Percentiles rank a stretch among this genome's conserved stretches.
Conservation (phyloP, 2,888 invertebrate species). For the Cecidostiba fungosa region DNA sequence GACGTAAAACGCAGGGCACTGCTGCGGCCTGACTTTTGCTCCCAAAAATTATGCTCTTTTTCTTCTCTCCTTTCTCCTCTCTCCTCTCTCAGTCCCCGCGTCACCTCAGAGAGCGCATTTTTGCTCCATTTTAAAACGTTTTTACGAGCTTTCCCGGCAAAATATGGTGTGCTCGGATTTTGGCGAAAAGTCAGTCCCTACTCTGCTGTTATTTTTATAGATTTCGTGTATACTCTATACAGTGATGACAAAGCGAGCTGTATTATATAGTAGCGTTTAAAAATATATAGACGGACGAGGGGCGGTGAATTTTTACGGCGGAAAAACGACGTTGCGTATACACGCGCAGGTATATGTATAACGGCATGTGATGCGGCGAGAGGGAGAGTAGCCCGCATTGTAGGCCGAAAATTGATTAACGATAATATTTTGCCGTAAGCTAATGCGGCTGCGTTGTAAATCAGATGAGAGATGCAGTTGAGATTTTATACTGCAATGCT, state of each 20-base stretch:
- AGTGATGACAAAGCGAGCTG: neutral
- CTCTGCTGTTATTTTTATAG: neutral
- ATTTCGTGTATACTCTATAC: neutral
- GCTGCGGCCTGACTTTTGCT: conserved; percentile 8
- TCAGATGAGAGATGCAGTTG: neutral
- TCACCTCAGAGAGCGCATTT: conserved; percentile 34
- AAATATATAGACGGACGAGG: neutral
- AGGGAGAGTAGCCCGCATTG: conserved; percentile 10
- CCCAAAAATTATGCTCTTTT: conserved; percentile 18
- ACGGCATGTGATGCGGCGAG: neutral
- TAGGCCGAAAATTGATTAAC: conserved; percentile 29
- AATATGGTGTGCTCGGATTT: conserved; percentile 29
- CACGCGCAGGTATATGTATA: neutral
- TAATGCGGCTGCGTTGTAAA: conserved; percentile 35
- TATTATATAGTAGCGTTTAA: neutral
- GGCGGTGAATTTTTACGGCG: conserved; percentile 7
- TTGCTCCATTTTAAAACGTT: conserved; percentile 72
- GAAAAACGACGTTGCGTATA: neutral
- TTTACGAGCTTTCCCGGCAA: conserved; percentile 62
- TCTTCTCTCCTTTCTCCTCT: neutral
- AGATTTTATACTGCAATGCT: neutral
- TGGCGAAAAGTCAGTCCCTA: conserved; percentile 20
- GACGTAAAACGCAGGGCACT: neutral
- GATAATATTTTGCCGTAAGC: conserved; percentile 39
- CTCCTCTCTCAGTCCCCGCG: conserved; percentile 6